Percentiles rank a stretch among this genome's conserved stretches.
Evolutionary conservation across 2,113 vertebrate species (phyloP).

Genomic region (Tinamus guttatus): DNA sequence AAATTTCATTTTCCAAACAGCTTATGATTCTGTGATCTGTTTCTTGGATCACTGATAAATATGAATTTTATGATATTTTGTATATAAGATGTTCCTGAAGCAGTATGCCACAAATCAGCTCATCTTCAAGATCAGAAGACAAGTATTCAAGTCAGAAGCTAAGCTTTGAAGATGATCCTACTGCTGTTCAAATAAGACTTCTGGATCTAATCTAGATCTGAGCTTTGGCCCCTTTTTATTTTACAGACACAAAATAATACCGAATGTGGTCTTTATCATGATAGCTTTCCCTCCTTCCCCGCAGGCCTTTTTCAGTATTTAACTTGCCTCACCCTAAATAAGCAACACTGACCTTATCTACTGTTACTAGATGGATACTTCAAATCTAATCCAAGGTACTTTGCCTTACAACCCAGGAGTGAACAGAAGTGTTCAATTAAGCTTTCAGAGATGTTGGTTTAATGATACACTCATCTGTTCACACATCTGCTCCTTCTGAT

Average conservation of each 20-base stretch:
- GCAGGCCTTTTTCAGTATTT: slow-evolving; percentile 30
- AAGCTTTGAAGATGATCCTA: slow-evolving; percentile 23
- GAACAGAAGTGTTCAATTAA: not conserved
- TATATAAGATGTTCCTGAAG: not conserved
- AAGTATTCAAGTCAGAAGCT: not conserved
- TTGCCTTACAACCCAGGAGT: not conserved
- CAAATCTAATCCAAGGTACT: not conserved
- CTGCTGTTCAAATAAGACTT: not conserved
- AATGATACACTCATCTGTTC: not conserved
- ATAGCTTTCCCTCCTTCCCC: slow-evolving; percentile 29
- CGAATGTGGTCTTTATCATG: not conserved
- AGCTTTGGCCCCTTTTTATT: slow-evolving; percentile 14
- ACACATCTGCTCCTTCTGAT: not conserved
- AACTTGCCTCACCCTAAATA: slow-evolving; percentile 6
- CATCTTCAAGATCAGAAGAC: not conserved
- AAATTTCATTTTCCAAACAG: not conserved
- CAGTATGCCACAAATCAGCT: not conserved
- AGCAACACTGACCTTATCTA: slow-evolving; percentile 23
- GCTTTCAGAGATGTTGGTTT: slow-evolving; percentile 1
- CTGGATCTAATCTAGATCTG: slow-evolving; percentile 46
- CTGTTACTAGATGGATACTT: not conserved
- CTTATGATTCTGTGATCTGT: not conserved
- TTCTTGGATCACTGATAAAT: not conserved
- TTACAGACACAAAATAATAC: not conserved
- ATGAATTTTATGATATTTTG: not conserved